Evolutionary conservation across 2,888 invertebrate species (phyloP).

Genomic region (Melinaea marsaeus): DNA sequence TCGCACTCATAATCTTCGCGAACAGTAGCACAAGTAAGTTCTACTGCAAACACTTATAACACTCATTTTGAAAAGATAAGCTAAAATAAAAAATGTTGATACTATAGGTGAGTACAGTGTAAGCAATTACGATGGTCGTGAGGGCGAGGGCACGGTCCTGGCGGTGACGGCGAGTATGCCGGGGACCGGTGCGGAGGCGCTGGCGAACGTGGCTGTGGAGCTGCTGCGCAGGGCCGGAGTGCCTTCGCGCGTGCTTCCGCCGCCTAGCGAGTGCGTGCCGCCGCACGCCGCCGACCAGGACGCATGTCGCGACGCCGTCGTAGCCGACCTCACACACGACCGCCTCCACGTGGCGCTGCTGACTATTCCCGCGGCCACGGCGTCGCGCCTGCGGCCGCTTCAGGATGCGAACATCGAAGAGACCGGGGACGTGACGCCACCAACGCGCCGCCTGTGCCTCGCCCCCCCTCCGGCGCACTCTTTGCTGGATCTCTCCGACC

Average conservation of each 20-base stretch:
- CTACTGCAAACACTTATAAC: not conserved
- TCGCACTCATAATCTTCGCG: not conserved
- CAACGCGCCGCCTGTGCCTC: slow-evolving; percentile 50
- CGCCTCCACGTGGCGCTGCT: slow-evolving; percentile 42
- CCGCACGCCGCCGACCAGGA: slow-evolving; percentile 31
- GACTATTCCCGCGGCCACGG: slow-evolving; percentile 42
- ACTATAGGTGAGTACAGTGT: not conserved
- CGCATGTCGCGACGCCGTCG: slow-evolving; percentile 36
- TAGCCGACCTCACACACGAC: slow-evolving; percentile 37
- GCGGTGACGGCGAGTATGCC: slow-evolving; percentile 34
- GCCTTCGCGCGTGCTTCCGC: slow-evolving; percentile 33
- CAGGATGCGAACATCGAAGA: slow-evolving; percentile 54
- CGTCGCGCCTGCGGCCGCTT: slow-evolving; percentile 40
- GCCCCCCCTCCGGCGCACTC: slow-evolving; percentile 44
- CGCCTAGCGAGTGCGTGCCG: slow-evolving; percentile 33
- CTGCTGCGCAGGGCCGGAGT: slow-evolving; percentile 39
- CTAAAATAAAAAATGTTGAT: not conserved
- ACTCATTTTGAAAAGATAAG: not conserved
- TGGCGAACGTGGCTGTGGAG: slow-evolving; percentile 34
- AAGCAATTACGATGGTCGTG: not conserved
- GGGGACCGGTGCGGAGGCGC: slow-evolving; percentile 28
- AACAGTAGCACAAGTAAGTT: not conserved
- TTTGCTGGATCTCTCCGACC: slow-evolving; percentile 52
- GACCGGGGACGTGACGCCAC: slow-evolving; percentile 51
- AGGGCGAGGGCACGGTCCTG: slow-evolving; percentile 5